Evolutionary conservation across 2,797 vertebrate genomes (phyloP).

Genomic region (Enteromius afrohamiltoni): DNA sequence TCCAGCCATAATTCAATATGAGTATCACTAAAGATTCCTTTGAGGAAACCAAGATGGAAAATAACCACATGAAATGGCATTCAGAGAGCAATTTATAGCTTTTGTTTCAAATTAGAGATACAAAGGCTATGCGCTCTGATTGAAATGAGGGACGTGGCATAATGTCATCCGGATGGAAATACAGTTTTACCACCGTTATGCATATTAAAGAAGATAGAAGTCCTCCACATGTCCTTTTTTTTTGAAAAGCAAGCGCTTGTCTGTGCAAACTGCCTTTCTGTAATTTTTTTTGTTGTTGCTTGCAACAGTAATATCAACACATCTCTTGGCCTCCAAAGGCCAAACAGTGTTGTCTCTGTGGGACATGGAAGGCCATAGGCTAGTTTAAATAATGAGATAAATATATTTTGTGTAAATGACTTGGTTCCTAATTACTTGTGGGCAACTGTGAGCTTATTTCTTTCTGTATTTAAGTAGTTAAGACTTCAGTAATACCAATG

Average conservation of each 20-base stretch:
- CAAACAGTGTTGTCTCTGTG: neutral
- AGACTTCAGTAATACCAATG: slow-evolving; percentile 14
- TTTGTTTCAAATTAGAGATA: slow-evolving; percentile 33
- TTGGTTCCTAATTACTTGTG: slow-evolving; percentile 22
- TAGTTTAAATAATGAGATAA: slow-evolving; percentile 26
- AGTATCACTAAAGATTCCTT: slow-evolving; percentile 42
- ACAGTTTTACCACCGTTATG: neutral
- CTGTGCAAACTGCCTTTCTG: neutral
- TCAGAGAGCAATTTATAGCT: slow-evolving; percentile 42
- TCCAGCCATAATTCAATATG: slow-evolving; percentile 40
- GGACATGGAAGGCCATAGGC: slow-evolving; percentile 35
- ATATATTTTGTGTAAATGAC: neutral
- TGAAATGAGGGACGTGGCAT: slow-evolving; percentile 7
- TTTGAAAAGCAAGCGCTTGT: slow-evolving; percentile 14
- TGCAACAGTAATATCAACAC: slow-evolving; percentile 4
- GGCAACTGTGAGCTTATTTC: neutral
- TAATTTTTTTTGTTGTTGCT: neutral
- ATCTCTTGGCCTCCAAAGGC: slow-evolving; percentile 17
- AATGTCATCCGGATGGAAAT: slow-evolving; percentile 11
- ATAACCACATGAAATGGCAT: slow-evolving; percentile 41
- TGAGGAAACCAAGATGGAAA: slow-evolving; percentile 38
- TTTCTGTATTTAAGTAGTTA: neutral
- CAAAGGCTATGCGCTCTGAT: slow-evolving; percentile 10
- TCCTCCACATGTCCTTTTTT: slow-evolving; percentile 33
- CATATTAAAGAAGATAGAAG: slow-evolving; percentile 29